Percentiles rank a stretch among this genome's conserved stretches.
phyloP scores from a whole-genome alignment of 1,140 invertebrate species.

The Diploscapter pachys region DNA sequence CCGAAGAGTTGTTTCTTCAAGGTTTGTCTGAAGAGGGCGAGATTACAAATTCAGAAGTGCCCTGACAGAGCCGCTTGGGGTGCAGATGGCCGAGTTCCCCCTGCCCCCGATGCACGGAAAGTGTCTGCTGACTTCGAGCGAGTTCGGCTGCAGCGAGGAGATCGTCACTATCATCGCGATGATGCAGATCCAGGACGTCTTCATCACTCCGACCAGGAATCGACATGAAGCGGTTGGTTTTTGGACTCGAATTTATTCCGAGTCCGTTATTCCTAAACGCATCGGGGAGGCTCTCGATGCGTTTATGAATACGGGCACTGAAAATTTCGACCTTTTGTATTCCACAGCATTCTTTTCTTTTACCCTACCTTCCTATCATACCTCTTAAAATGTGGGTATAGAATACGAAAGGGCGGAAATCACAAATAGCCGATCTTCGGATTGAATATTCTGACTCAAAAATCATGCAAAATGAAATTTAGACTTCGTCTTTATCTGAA shows the following conservation, averaged over 20 bases:
- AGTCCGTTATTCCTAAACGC: too few relatives aligned
- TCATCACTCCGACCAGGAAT: constrained; percentile 71
- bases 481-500: too few relatives aligned
- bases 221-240: constrained; percentile 58
- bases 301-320: too few relatives aligned
- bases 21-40: not conserved
- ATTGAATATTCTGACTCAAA: too few relatives aligned
- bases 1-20: not conserved
- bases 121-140: constrained; percentile 77
- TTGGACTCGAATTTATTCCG: not conserved
- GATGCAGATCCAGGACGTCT: constrained; percentile 86
- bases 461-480: too few relatives aligned
- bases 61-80: constrained; percentile 76
- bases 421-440: too few relatives aligned
- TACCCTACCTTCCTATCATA: too few relatives aligned
- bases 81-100: constrained; percentile 86
- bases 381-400: too few relatives aligned
- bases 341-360: too few relatives aligned
- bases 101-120: constrained; percentile 81
- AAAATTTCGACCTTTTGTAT: too few relatives aligned
- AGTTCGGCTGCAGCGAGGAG: constrained; percentile 77
- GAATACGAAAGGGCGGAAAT: too few relatives aligned
- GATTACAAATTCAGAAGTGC: constrained; percentile 12
- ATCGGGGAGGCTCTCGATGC: too few relatives aligned
- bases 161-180: constrained; percentile 81